Evolutionary conservation across 2,797 vertebrate species (phyloP), one percentile per base, ranked within the genome.

Genomic region (Falco concolor): DNA sequence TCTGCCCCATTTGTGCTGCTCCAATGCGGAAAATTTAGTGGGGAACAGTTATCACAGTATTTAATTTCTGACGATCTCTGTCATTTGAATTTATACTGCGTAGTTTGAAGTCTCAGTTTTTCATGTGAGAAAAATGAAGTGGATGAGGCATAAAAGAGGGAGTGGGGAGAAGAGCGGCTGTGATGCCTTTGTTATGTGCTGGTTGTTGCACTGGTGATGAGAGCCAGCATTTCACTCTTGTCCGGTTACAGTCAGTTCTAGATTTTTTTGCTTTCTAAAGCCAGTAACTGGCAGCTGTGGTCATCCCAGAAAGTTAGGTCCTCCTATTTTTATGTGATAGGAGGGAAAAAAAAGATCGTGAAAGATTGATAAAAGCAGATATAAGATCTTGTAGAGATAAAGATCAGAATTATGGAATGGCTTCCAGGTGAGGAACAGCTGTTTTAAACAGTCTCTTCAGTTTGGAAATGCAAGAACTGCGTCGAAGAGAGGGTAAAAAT

Each of bases 1-100:
- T 86, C 68, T 94, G 89, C 45, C 56, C 80, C 69, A 75, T 93
- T 95, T 95, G 40, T 84, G 73, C 61, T 1, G 9, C 60, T 93
- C 34, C 49, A 69, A 0, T 40, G 68, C 0, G 0, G 81, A 92
- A 94, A 92, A 70, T 4, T 4, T 42, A 70, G 32, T 0, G 0
- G 52, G n/a, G 49, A 84, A 36, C 4, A 8, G 23, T 80, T 90
- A 63, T 6, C 38, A 12, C 40, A 70, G 64, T 74, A 22, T 40
- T 92, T 90, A 54, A 80, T 77, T 88, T 69, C 47, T 88, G 47
- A 83, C 88, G 40, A 67, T 93, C 67, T 53, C 32, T 69, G 42
- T 40, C 24, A 32, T 11, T 77, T 79, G 54, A 61, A 80, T 67
- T 86, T 92, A 49, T 77, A 1, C 44, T 70, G 50, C 38, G 9